Base-by-base conservation (phyloP, 2,113 vertebrate species). In the Labrus mixtus region DNA sequence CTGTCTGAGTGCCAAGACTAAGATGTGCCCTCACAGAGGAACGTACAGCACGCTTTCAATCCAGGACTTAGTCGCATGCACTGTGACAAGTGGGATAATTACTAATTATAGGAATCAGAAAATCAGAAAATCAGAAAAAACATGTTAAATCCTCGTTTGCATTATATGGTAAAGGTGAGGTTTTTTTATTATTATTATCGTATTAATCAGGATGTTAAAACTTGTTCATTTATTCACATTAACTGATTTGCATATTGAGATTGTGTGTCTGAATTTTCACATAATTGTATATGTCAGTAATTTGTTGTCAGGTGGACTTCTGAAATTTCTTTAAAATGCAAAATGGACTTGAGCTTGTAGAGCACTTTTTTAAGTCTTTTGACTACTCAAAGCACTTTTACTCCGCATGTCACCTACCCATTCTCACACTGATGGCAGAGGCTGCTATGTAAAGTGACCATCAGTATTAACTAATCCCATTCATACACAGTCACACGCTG, bases 1-100 rank as follows among this genome's bases (percentile, higher is more conserved):
- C 33, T 15, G 10, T 48, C 54, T 36, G 15, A 78, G 72, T 78
- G 84, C 77, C 82, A 83, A 74, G 65, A 79, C 64, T 78, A 57
- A 76, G 57, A 71, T 67, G 76, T 58, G 64, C 61, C 45, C 72
- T 60, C 58, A 63, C 71, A 53, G 56, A 61, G 37, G 48, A 60
- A 68, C 6, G n/a, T 11, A 36, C 77, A 78, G 75, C 63, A 59
- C 54, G 53, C 53, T 23, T 65, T 68, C 39, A 68, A 61, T 56
- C 59, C n/a, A 25, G 25, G 22, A 67, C 72, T 55, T 50, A 45
- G 23, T 20, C n/a, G 23, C 29, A 11, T 58, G 62, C 55, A 50
- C 51, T 10, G n/a, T 60, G 48, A 63, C 46, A 17, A 19, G 63
- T 17, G 0, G 29, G 37, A 82, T 53, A 61, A 75, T 66, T 29